These are phyloP conservation scores for Lophotriccus pileatus DNA, from an alignment of 2,797 vertebrate species.

Conservation along the genomic window DNA sequence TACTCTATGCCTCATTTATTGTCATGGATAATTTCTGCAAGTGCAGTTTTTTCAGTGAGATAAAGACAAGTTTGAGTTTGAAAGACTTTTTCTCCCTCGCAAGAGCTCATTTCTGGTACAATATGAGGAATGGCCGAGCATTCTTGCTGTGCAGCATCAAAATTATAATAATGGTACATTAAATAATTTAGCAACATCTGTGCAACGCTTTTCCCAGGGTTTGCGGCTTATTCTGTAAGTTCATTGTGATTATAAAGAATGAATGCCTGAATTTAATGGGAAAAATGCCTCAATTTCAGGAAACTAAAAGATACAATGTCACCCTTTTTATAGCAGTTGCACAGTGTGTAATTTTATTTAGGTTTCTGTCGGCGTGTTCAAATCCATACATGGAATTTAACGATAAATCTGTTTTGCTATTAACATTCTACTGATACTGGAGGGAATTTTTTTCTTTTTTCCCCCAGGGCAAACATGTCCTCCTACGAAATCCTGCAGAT, in stretches of 20 bases:
- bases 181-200: constrained; percentile 59
- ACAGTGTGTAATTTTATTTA: neutral
- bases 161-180: constrained; percentile 40
- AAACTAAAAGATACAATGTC: neutral
- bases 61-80: neutral
- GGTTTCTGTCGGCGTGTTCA: neutral
- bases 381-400: neutral
- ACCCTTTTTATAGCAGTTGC: neutral
- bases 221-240: neutral
- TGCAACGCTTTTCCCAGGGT: constrained; percentile 2
- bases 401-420: accelerated
- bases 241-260: neutral
- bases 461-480: constrained; percentile 79
- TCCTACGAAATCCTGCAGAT: constrained; percentile 91
- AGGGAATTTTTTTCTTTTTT: neutral
- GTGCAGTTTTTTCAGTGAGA: neutral
- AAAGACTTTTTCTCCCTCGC: neutral
- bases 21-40: neutral
- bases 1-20: neutral
- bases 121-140: neutral
- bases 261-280: neutral
- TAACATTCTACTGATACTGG: neutral
- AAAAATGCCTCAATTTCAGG: neutral
- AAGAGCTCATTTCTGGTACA: neutral
- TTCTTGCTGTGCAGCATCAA: constrained; percentile 42